Percentiles rank a stretch among this genome's conserved stretches.
Conservation (phyloP, 1,140 invertebrate species). For the Doryteuthis pealeii region DNA sequence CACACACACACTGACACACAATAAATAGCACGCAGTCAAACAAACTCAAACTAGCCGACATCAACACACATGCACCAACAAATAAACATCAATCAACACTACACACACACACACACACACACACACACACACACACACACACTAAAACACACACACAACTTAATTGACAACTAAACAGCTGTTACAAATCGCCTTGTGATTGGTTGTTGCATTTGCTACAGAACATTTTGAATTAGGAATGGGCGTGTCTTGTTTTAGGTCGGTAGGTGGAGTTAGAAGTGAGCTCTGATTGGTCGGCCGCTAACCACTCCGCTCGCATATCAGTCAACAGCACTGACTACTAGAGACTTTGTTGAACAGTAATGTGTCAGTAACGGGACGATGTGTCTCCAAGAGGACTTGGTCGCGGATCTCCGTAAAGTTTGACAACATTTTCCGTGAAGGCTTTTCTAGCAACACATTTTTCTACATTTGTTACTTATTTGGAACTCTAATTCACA, state of each 20-base stretch:
- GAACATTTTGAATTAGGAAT: background rate
- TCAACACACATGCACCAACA: background rate
- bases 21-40: background rate
- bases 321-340: background rate
- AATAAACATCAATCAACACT: background rate
- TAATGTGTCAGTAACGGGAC: too few species aligned
- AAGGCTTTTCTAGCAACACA: too few species aligned
- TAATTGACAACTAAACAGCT: background rate
- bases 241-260: background rate
- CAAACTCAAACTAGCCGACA: background rate
- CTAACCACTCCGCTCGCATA: background rate
- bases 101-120: background rate
- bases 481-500: too few species aligned
- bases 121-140: background rate
- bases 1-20: conserved; percentile 2
- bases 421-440: too few species aligned
- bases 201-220: background rate
- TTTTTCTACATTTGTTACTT: too few species aligned
- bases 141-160: background rate
- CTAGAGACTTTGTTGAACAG: background rate
- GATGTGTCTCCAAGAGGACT: too few species aligned
- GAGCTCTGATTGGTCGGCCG: background rate
- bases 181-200: background rate
- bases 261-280: background rate
- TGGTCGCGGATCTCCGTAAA: too few species aligned